phyloP scores from a whole-genome alignment of 2,888 invertebrate genomes.

The Andrena flavipes region DNA sequence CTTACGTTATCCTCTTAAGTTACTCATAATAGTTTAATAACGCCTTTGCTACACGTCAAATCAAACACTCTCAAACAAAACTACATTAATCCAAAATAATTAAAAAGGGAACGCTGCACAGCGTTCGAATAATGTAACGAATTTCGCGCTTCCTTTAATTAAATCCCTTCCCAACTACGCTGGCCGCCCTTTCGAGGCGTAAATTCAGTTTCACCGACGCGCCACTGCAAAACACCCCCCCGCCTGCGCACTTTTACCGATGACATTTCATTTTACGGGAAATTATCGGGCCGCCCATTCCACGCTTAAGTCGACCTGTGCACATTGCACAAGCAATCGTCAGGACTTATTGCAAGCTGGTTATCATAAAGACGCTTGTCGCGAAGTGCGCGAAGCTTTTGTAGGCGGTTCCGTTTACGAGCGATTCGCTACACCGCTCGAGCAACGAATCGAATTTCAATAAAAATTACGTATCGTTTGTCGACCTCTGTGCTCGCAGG shows the following conservation, averaged over 20 bases:
- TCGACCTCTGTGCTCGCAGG: not conserved
- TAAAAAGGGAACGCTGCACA: too few relatives aligned
- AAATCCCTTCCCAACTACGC: too few relatives aligned
- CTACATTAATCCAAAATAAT: too few relatives aligned
- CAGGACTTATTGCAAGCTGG: constrained; percentile 8
- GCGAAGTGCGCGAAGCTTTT: constrained; percentile 19
- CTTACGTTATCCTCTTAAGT: too few relatives aligned
- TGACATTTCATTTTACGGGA: constrained; percentile 15
- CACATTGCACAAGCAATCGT: not conserved
- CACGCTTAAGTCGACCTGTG: constrained; percentile 10
- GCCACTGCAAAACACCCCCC: too few relatives aligned
- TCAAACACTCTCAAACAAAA: too few relatives aligned
- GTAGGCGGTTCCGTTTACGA: constrained; percentile 5
- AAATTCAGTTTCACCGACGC: too few relatives aligned
- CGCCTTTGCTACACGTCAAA: too few relatives aligned
- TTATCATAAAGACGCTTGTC: constrained; percentile 20
- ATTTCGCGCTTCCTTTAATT: constrained; percentile 1
- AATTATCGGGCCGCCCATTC: not conserved
- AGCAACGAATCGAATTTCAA: constrained; percentile 36
- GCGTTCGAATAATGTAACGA: too few relatives aligned
- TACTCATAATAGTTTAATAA: too few relatives aligned
- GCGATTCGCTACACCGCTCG: not conserved
- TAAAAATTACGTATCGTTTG: constrained; percentile 45
- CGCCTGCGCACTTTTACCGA: not conserved
- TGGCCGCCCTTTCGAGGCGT: too few relatives aligned